Percentiles rank a stretch among this genome's conserved stretches.
phyloP scores from a whole-genome alignment of 1,140 invertebrate genomes.

The Meloidogyne hapla region DNA sequence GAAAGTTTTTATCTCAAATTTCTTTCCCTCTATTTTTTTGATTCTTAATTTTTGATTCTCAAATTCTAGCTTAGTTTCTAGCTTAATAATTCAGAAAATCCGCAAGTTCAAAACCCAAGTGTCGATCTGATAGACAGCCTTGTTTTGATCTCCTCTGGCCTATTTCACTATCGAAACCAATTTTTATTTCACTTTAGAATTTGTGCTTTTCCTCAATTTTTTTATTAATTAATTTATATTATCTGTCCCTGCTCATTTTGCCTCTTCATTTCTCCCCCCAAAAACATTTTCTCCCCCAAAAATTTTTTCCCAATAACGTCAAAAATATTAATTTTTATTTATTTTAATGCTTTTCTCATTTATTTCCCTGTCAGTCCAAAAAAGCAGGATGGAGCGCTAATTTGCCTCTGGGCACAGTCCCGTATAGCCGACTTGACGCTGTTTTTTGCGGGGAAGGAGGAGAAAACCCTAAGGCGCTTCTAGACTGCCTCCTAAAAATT shows the following conservation, averaged over 20 bases:
- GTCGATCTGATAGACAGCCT: too few species aligned
- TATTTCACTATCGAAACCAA: too few species aligned
- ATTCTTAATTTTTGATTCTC: too few species aligned
- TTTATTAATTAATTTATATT: not conserved
- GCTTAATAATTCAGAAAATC: too few species aligned
- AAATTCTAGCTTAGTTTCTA: too few species aligned
- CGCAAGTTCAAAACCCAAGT: too few species aligned
- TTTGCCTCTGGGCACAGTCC: not conserved
- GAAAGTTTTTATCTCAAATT: too few species aligned
- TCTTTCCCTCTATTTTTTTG: too few species aligned
- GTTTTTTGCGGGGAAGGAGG: not conserved
- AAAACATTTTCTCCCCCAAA: not conserved
- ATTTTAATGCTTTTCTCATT: not conserved
- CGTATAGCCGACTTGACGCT: not conserved
- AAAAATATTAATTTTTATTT: not conserved
- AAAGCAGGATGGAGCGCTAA: not conserved
- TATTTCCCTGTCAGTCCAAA: not conserved
- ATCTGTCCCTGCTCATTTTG: not conserved
- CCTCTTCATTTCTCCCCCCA: not conserved
- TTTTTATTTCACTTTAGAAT: too few species aligned
- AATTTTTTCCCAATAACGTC: not conserved
- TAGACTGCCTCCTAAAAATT: not conserved
- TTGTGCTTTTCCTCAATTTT: not conserved
- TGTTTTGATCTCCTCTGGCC: too few species aligned
- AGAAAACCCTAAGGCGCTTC: not conserved